A percentile compares a stretch with the other conserved stretches of the same genome.
These are phyloP conservation scores for Acanthosepion pharaonis DNA, from an alignment of 2,888 invertebrate genomes.

Conservation along the genomic window DNA sequence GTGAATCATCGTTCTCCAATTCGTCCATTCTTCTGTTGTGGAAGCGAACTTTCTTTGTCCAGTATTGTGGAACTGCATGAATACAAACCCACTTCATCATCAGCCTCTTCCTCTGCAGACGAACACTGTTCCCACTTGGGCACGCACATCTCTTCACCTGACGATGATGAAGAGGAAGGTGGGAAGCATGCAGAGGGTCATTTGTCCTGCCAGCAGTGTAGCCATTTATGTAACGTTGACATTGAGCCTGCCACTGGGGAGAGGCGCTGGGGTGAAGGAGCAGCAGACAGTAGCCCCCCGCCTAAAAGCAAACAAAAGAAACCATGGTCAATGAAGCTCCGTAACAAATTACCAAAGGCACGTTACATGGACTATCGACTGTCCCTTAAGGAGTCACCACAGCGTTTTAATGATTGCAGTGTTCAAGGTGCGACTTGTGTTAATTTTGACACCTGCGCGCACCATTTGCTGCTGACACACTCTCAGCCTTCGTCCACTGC, in stretches of 20 bases:
- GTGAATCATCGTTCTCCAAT: slow-evolving; percentile 62
- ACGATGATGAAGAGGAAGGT: slow-evolving; percentile 36
- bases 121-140: neutral
- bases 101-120: neutral
- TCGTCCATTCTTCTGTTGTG: slow-evolving; percentile 70
- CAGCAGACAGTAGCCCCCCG: neutral
- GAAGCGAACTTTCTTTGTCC: slow-evolving; percentile 68
- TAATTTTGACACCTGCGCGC: slow-evolving; percentile 37
- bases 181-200: slow-evolving; percentile 48
- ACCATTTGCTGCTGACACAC: slow-evolving; percentile 34
- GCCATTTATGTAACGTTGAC: neutral
- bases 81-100: neutral
- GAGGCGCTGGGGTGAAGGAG: slow-evolving; percentile 47
- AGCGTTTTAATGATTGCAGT: neutral
- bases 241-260: neutral
- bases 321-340: slow-evolving; percentile 64
- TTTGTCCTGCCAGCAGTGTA: slow-evolving; percentile 20
- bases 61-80: slow-evolving; percentile 59
- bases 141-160: slow-evolving; percentile 43
- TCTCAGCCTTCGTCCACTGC: neutral
- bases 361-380: neutral
- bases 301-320: slow-evolving; percentile 57
- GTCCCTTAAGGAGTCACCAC: neutral
- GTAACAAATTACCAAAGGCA: slow-evolving; percentile 57
- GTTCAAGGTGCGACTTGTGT: neutral